Evolutionary conservation across 2,113 vertebrate genomes (phyloP), one percentile per base, ranked within the genome.

Genomic region (Oenanthe oenanthe): DNA sequence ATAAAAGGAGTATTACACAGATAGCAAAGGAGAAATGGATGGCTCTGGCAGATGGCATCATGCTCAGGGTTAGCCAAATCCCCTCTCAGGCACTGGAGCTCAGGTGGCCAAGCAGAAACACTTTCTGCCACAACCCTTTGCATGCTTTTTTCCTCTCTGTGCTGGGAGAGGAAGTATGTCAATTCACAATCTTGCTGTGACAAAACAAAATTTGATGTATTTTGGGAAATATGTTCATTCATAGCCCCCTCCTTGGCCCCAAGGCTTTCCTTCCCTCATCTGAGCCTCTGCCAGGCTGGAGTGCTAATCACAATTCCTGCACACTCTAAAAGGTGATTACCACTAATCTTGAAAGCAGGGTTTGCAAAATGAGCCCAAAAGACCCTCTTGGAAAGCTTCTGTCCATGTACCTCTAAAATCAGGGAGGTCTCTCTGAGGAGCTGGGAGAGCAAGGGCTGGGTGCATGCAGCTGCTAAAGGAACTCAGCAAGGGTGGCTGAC

Each of bases 11-110:
- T 60, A 89, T 89, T 89, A 89, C 45, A 91, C 45, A 92, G 65
- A 89, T 15, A 95, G 58, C 4, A 12, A 72, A 92, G 84, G 73
- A 92, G 68, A 85, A 92, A 38, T 91, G 87, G 92, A 95, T 92
- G 57, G 85, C 76, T 71, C 60, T 87, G 50, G 87, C 94, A 93
- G 92, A 96, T 79, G 89, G 88, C 78, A 89, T 70, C 50, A 8
- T 80, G 86, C 56, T 95, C 88, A 96, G 85, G 82, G 90, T 97
- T 97, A 95, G 82, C 80, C 94, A 96, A 88, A 88, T 90, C 93
- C 75, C 85, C 78, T 73, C 85, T 80, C 94, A 92, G 75, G 54
- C 84, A 84, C 77, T 93, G 82, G 63, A 53, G 32, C 82, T 75
- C 84, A 95, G 81, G 90, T 96, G 92, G 94, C 90, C 84, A 73